Conservation (phyloP, 2,888 invertebrate genomes). For the Netelia inedita region DNA sequence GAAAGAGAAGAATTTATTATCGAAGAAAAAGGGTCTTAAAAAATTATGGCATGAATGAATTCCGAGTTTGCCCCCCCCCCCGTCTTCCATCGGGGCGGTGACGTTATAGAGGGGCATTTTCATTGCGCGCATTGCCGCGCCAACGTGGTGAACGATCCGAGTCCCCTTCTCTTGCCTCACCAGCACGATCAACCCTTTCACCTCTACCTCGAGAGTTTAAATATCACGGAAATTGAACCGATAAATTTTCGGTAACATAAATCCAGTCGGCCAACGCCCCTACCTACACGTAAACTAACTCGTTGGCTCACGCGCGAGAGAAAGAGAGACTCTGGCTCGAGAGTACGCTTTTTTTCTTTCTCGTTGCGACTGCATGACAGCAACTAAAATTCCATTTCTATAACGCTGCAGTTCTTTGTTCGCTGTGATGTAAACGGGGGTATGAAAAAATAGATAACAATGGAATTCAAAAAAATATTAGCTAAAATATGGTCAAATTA, state of each 20-base stretch:
- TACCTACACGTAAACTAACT: slow-evolving; percentile 74
- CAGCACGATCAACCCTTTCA: slow-evolving; percentile 45
- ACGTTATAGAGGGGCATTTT: not conserved
- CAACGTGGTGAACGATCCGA: not conserved
- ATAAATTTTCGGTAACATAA: slow-evolving; percentile 81
- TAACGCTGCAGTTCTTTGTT: slow-evolving; percentile 10
- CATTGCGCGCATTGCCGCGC: not conserved
- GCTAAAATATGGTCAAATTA: no score
- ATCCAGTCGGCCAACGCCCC: slow-evolving; percentile 71
- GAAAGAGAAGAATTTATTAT: not conserved
- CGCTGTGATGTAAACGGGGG: not conserved
- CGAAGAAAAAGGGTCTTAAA: not conserved
- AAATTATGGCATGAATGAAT: not conserved
- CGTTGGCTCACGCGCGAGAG: slow-evolving; percentile 57
- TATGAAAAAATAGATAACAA: slow-evolving; percentile 39
- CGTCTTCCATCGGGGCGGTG: not conserved
- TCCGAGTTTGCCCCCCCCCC: not conserved
- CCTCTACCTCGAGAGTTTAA: slow-evolving; percentile 72
- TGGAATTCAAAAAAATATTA: slow-evolving; percentile 8
- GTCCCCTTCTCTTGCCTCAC: not conserved
- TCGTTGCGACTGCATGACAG: slow-evolving; percentile 27
- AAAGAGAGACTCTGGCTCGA: slow-evolving; percentile 3
- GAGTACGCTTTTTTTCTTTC: slow-evolving; percentile 28
- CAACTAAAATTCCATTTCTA: slow-evolving; percentile 30
- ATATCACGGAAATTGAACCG: slow-evolving; percentile 83